Conservation (phyloP, 2,113 vertebrate genomes). For the Rhadina sibilatrix region DNA sequence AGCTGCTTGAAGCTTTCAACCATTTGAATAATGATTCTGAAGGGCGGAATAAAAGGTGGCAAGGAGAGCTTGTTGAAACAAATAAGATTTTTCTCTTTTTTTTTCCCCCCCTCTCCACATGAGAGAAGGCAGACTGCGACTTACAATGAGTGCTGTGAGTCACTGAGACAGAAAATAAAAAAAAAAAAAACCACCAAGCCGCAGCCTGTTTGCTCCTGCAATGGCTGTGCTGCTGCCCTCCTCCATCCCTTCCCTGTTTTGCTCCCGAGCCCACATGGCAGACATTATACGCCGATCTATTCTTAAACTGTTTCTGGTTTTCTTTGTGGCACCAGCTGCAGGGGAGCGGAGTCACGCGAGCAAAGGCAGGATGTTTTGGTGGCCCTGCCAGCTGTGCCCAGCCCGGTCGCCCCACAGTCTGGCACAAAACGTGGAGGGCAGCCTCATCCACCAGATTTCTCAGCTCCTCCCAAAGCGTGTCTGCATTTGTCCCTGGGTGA, state of each 20-base stretch:
- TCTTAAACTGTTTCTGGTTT: conserved; percentile 17
- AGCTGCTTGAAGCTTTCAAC: neutral
- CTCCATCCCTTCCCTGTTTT: conserved; percentile 11
- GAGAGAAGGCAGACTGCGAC: neutral
- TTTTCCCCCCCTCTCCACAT: neutral
- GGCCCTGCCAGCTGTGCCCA: neutral
- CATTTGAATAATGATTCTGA: neutral
- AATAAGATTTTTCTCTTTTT: neutral
- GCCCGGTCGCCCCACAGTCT: accelerated
- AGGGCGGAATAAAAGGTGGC: neutral
- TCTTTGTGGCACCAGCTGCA: neutral
- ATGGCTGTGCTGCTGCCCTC: neutral
- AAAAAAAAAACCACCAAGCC: neutral
- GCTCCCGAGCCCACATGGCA: neutral
- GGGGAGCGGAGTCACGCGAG: neutral
- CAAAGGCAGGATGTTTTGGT: neutral
- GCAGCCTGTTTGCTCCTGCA: neutral
- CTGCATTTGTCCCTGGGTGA: neutral
- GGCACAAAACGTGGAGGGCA: neutral
- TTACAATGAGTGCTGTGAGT: neutral
- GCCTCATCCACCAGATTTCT: neutral
- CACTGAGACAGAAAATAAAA: neutral
- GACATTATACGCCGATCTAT: neutral
- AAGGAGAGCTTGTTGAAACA: neutral
- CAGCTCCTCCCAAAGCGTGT: neutral